Base-by-base conservation (phyloP, 2,888 invertebrate species). In the Caenorhabditis panamensis region DNA sequence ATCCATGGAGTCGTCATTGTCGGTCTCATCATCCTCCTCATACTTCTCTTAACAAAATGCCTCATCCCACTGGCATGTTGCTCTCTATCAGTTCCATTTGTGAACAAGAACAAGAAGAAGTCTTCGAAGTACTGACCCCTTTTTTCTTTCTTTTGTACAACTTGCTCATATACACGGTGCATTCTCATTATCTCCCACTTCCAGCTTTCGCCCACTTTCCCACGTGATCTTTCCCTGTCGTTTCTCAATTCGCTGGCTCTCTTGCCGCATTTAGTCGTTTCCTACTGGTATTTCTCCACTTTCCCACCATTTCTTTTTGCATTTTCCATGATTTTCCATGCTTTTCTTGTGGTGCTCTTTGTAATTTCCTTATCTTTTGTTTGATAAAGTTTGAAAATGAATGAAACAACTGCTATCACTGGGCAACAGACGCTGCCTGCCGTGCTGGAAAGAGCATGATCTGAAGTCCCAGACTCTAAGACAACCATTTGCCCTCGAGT, bases 41-140 rank as follows among this genome's bases (percentile, higher is more conserved):
- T 77, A 0, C 51, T 81, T 5, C 31, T 77, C 20, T 13, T 72
- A 54, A 77, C 77, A 3, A 81, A 81, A 59, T 77, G 76, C 36
- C 24, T 81, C 1, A 31, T 81, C 58, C 81, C 81, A 20, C 63
- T 81, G 36, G 76, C 78, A 5, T 75, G 82, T 44, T 79, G 71
- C 59, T 68, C 73, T 11, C 41, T 79, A 0, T 61, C 75, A 13
- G 64, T 82, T 2, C 67, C 73, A n/a, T 82, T 73, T 53, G 61
- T 36, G 13, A 63, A 49, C 51, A 8, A 51, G 28, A 72, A 63
- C 31, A 72, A 72, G 47, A 71, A 63, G 66, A 64, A 41, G 20
- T 41, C 73, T 56, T 73, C 73, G 4, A 41, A 66, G 20, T 66
- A 28, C 36, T 73, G 36, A 53, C 24, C 51, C 24, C 20, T 16